Percentiles rank a stretch among this genome's conserved stretches.
Evolutionary conservation across 92 coral and sea anemone species (phyloP).

Genomic region (Parazoanthus darwini): DNA sequence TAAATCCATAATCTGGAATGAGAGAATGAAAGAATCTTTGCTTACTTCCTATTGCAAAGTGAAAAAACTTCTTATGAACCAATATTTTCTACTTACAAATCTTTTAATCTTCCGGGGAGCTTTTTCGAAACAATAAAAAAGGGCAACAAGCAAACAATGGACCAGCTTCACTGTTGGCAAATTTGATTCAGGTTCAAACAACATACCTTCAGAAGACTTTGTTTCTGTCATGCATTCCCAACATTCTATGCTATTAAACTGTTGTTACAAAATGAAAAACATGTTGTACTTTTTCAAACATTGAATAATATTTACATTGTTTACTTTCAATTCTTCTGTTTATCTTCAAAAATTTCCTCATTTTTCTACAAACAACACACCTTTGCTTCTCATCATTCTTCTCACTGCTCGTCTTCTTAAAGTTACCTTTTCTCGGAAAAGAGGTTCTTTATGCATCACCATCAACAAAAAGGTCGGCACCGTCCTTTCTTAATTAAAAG

Average conservation of each 20-base stretch:
- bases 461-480: slow-evolving; percentile 8
- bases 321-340: slow-evolving; percentile 5
- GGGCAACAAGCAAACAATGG: slow-evolving; percentile 15
- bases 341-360: slow-evolving; percentile 1
- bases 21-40: slow-evolving; percentile 12
- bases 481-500: slow-evolving; percentile 6
- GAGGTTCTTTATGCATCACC: slow-evolving; percentile 8
- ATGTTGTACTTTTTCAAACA: slow-evolving; percentile 11
- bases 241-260: slow-evolving; percentile 11
- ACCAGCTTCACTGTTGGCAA: slow-evolving; percentile 15
- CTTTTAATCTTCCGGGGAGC: slow-evolving; percentile 15
- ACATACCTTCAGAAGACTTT: slow-evolving; percentile 13
- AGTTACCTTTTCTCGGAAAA: slow-evolving; percentile 7
- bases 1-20: not conserved
- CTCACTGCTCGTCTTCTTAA: slow-evolving; percentile 13
- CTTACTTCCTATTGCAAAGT: slow-evolving; percentile 13
- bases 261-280: slow-evolving; percentile 11
- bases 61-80: slow-evolving; percentile 9
- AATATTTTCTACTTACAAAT: slow-evolving; percentile 7
- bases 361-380: slow-evolving; percentile 12
- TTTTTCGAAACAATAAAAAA: slow-evolving; percentile 10
- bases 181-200: slow-evolving; percentile 12
- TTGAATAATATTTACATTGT: slow-evolving; percentile 10
- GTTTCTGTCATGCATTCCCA: slow-evolving; percentile 14
- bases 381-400: slow-evolving; percentile 13